Percentiles rank a stretch among this genome's conserved stretches.
Conservation (phyloP, 2,113 vertebrate species). For the Ciconia stormi region DNA sequence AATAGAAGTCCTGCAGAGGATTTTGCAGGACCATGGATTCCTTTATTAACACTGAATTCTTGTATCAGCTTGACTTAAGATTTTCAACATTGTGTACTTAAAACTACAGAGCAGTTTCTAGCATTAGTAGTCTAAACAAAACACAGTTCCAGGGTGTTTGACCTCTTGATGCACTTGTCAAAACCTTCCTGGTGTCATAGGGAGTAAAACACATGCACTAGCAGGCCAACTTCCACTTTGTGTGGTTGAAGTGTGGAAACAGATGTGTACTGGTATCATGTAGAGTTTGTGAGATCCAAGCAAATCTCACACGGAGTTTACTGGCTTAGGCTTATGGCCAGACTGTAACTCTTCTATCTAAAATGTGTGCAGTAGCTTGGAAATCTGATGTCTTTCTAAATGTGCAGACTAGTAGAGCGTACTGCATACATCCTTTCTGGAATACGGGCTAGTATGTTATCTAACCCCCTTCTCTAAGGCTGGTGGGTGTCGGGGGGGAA, state of each 20-base stretch:
- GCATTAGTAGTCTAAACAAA: neutral
- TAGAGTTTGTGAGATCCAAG: neutral
- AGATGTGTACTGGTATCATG: neutral
- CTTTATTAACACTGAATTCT: neutral
- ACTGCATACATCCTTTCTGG: neutral
- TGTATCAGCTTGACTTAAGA: neutral
- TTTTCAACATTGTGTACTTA: neutral
- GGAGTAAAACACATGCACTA: neutral
- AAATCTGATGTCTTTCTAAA: neutral
- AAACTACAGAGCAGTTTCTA: neutral
- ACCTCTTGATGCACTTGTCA: neutral
- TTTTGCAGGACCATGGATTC: neutral
- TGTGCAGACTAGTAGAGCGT: neutral
- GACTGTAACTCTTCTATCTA: neutral
- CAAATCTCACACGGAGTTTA: neutral
- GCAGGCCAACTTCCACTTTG: neutral
- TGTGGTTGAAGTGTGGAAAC: neutral
- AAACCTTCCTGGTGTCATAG: neutral
- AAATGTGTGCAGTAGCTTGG: neutral
- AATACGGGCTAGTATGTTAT: neutral
- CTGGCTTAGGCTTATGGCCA: neutral
- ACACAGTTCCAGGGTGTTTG: neutral
- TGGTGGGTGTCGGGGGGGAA: rapidly evolving
- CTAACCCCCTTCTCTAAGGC: neutral
- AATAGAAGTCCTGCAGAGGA: neutral